phyloP scores from a whole-genome alignment of 1,140 invertebrate genomes.

The Lycorma delicatula region DNA sequence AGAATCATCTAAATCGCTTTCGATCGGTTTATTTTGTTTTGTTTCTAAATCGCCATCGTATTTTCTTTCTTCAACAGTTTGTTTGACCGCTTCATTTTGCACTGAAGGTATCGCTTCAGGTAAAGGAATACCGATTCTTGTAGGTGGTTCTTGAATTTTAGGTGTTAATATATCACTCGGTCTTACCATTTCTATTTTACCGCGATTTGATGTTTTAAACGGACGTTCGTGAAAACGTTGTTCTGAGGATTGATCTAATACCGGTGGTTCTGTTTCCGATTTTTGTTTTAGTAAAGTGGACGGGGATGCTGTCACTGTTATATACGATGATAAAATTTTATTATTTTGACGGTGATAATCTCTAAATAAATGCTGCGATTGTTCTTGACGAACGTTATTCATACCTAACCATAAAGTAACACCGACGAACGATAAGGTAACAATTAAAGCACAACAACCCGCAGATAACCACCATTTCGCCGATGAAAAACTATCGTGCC shows the following conservation, averaged over 20 bases:
- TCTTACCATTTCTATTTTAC: neutral
- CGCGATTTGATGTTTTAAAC: neutral
- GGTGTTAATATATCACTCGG: neutral
- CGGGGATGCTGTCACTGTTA: neutral
- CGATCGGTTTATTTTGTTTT: neutral
- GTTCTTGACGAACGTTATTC: slow-evolving; percentile 8
- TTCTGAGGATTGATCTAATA: neutral
- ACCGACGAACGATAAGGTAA: slow-evolving; percentile 26
- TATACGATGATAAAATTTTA: neutral
- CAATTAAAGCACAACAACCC: slow-evolving; percentile 23
- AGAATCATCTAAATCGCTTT: neutral
- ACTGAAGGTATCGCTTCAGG: neutral
- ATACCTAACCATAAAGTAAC: slow-evolving; percentile 29
- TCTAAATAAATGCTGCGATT: neutral
- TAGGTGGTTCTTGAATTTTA: neutral
- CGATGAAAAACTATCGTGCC: neutral
- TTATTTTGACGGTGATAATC: neutral
- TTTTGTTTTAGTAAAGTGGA: neutral
- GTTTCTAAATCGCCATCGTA: neutral
- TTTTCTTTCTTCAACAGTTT: neutral
- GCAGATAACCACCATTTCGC: slow-evolving; percentile 29
- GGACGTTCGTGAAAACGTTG: slow-evolving; percentile 2
- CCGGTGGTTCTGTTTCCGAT: neutral
- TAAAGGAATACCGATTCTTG: neutral
- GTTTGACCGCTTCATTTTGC: neutral